Evolutionary conservation across 2,113 vertebrate species (phyloP).

Genomic region (Cheirogaleus medius): DNA sequence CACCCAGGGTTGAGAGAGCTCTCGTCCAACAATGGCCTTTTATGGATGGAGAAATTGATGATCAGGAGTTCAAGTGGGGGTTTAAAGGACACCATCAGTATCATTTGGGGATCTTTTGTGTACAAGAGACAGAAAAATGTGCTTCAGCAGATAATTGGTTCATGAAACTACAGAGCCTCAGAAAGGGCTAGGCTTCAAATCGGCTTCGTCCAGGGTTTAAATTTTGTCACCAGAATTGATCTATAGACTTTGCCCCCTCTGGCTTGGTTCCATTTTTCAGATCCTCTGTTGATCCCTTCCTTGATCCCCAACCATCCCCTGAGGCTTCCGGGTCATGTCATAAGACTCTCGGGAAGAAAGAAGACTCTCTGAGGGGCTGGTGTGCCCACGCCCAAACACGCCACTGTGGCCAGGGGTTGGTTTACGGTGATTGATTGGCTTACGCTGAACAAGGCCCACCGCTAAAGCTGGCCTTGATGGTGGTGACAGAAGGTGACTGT

Average conservation of each 20-base stretch:
- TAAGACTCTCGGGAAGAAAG: not conserved
- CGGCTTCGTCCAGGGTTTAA: not conserved
- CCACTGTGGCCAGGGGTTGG: not conserved
- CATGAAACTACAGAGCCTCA: not conserved
- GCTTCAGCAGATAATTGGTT: not conserved
- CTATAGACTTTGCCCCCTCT: not conserved
- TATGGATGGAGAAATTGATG: not conserved
- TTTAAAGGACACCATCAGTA: not conserved
- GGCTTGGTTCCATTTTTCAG: not conserved
- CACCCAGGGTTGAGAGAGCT: not conserved
- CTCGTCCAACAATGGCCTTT: not conserved
- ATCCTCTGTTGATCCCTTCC: not conserved
- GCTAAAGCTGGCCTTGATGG: not conserved
- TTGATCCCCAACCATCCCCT: not conserved
- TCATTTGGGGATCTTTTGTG: not conserved
- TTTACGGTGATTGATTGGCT: not conserved
- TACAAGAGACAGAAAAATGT: not conserved
- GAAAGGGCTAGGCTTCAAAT: not conserved
- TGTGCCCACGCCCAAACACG: not conserved
- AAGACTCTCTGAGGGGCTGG: not conserved
- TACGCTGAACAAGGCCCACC: not conserved
- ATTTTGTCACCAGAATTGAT: not conserved
- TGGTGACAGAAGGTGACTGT: not conserved
- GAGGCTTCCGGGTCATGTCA: not conserved
- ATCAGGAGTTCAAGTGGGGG: not conserved